Evolutionary conservation across 2,113 vertebrate genomes (phyloP), one percentile per base, ranked within the genome.

Genomic region (Aspidoscelis tigris): DNA sequence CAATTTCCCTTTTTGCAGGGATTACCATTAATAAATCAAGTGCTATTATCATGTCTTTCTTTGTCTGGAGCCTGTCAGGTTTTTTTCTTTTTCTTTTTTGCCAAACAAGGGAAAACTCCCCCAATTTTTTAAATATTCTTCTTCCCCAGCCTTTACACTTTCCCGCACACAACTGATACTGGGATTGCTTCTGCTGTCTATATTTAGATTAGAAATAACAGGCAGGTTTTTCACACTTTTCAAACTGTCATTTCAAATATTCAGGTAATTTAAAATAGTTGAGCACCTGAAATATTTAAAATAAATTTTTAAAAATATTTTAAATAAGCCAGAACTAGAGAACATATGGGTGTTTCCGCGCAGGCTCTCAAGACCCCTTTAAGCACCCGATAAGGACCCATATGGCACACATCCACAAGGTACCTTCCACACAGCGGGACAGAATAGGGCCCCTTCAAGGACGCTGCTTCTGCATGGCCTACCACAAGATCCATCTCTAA

Each of bases 1-100:
- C 26, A 79, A 50, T 66, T 69, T 58, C 12, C 33, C 26, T 9
- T 22, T 58, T 33, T 7, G 8, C 12, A 16, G 47, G 33, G 22
- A 70, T 82, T 58, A 65, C 47, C 68, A 78, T 84, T 44, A 77
- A 47, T 53, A 61, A n/a, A 84, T 84, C 75, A 21, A 44, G 61
- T 70, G 65, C 26, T 58, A 2, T 68, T 71, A 4, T 39, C 18
- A 8, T 47, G 26, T 41, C 26, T 55, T 65, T 50, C 71, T 16
- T 44, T 53, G 58, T 81, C 39, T 71, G 22, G 43, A n/a, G 41
- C 24, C 5, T 68, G 66, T 70, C 78, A 53, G 5, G 8, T 69
- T 69, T n/a, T n/a, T n/a, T 55, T 14, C 26, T 9, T 21, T 72
- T 6, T 66, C 44, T 24, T 18, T 61, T 61, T 44, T 65, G 41